phyloP scores from a whole-genome alignment of 2,888 invertebrate genomes.

The Matsumyia berberina region DNA sequence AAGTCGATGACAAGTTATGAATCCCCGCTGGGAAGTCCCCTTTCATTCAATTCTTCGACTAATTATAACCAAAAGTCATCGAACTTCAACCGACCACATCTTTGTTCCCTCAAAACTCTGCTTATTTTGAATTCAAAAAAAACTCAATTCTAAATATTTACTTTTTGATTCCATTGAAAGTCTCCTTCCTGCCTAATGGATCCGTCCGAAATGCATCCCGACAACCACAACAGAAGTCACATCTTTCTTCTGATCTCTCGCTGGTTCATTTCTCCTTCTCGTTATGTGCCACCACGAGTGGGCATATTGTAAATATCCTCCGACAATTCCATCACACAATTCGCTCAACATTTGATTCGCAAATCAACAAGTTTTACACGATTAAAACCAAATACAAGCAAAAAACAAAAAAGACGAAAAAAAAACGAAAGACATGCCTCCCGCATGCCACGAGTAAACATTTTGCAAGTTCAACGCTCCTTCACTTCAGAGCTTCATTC shows the following conservation, averaged over 20 bases:
- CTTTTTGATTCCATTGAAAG: slow-evolving; percentile 3
- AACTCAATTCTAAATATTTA: slow-evolving; percentile 52
- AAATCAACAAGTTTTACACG: slow-evolving; percentile 58
- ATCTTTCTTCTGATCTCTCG: slow-evolving; percentile 23
- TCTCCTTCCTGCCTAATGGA: neutral
- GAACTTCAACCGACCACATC: slow-evolving; percentile 32
- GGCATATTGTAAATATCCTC: neutral
- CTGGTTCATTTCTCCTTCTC: neutral
- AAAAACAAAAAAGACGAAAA: too few relatives aligned
- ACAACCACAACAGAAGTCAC: slow-evolving; percentile 9
- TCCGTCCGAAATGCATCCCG: neutral
- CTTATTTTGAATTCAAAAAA: slow-evolving; percentile 19
- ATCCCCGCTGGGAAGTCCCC: neutral
- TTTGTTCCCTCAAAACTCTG: slow-evolving; percentile 5
- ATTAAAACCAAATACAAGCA: too few relatives aligned
- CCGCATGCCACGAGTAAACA: slow-evolving; percentile 71
- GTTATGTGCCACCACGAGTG: slow-evolving; percentile 2
- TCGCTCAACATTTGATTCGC: slow-evolving; percentile 56
- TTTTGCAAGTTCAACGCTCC: slow-evolving; percentile 73
- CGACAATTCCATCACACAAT: slow-evolving; percentile 37
- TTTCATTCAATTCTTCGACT: neutral
- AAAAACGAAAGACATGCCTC: slow-evolving; percentile 45
- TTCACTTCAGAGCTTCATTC: slow-evolving; percentile 43
- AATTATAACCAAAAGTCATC: slow-evolving; percentile 32
- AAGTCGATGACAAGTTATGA: neutral